Base-by-base conservation (phyloP, 2,888 invertebrate species). In the Pheosia tremula region DNA sequence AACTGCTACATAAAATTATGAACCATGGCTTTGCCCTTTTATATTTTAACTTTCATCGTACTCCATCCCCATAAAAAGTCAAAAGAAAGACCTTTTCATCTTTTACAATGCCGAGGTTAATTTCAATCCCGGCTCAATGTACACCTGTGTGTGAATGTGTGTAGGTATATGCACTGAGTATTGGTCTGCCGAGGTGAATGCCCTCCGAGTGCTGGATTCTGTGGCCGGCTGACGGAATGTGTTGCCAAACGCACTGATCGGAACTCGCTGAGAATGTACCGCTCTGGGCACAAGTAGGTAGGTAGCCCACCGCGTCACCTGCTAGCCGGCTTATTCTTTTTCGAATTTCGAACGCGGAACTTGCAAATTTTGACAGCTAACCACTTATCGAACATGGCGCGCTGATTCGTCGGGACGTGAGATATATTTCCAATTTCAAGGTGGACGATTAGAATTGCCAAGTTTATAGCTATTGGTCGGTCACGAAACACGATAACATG, bases 211-310 rank as follows among this genome's bases (percentile, higher is more conserved):
- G 81, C 83, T 85, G 87, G 87, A 84, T 84, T 86, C 84, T 82
- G 84, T 79, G 80, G 75, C 85, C 78, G 80, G 76, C 86, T 84
- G 89, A 80, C 86, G 90, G 90, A 89, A 91, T 90, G 89, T 87
- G 82, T 90, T 90, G 88, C 90, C 89, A 91, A 91, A 91, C 88
- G 89, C 90, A 89, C 77, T 85, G 88, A 90, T 89, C 86, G 88
- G 87, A 90, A 89, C 89, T 82, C 82, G 80, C 72, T 72, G 82
- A 85, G 86, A 82, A 85, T 80, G 79, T 82, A 78, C 82, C 83
- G 84, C 84, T 82, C 83, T 81, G 78, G 74, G 74, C 81, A 80
- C 79, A 83, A 80, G 83, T 83, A 83, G 82, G 83, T 77, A 78
- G 71, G 24, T 24, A 24, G 24, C 68, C 66, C 68, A 57, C 69